phyloP scores from a whole-genome alignment of 2,113 vertebrate genomes.

The Lamprologus speciosus region DNA sequence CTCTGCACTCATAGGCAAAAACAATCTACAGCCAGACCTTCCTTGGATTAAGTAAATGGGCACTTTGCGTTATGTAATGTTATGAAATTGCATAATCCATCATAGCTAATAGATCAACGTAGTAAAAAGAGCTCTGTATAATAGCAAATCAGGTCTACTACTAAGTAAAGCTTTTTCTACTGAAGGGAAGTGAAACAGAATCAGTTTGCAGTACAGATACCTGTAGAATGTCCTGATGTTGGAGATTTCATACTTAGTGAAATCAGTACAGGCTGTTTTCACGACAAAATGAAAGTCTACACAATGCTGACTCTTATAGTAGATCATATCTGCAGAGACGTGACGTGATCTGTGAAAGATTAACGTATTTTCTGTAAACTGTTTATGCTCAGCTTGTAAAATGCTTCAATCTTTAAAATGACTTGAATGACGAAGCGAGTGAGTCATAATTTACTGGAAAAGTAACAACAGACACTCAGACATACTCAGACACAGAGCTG shows the following conservation, averaged over 20 bases:
- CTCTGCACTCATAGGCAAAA: neutral
- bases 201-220: neutral
- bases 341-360: neutral
- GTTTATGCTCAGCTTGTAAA: constrained; percentile 14
- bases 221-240: neutral
- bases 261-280: neutral
- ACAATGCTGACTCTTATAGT: neutral
- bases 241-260: neutral
- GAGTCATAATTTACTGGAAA: constrained; percentile 51
- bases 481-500: neutral
- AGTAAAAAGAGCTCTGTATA: neutral
- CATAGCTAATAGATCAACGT: neutral
- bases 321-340: neutral
- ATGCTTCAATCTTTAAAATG: constrained; percentile 6
- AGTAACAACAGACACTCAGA: neutral
- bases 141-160: neutral
- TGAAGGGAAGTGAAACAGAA: neutral
- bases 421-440: neutral
- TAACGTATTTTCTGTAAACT: neutral
- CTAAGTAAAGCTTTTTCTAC: neutral
- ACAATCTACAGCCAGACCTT: neutral
- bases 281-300: neutral
- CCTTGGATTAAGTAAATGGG: neutral
- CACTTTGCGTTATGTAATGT: neutral
- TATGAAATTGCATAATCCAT: neutral